These are phyloP conservation scores for Anas platyrhynchos DNA, from an alignment of 2,113 vertebrate genomes.

Conservation along the genomic window DNA sequence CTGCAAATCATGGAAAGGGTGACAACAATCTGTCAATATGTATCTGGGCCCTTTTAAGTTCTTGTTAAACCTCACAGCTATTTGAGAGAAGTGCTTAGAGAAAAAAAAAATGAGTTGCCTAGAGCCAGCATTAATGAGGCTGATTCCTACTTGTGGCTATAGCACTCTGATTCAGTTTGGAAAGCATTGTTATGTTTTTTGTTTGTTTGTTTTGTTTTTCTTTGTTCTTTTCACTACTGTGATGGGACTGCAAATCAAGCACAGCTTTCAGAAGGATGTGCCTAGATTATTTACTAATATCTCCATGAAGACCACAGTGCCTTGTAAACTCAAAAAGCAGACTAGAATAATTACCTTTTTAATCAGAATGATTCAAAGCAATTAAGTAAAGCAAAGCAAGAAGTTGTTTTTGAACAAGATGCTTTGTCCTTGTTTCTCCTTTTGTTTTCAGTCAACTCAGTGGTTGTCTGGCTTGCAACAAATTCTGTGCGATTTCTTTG, in stretches of 20 bases:
- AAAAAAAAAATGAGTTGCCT: not conserved
- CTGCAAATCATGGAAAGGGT: not conserved
- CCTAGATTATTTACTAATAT: not conserved
- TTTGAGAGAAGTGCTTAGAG: not conserved
- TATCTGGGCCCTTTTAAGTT: not conserved
- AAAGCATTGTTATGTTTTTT: not conserved
- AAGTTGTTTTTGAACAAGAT: not conserved
- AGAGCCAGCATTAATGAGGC: not conserved
- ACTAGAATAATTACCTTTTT: not conserved
- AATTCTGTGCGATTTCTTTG: not conserved
- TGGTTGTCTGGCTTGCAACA: not conserved
- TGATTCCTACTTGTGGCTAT: not conserved
- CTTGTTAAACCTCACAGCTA: not conserved
- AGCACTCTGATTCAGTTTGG: not conserved
- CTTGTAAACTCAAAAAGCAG: not conserved
- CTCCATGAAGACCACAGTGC: not conserved
- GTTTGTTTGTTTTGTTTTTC: no score
- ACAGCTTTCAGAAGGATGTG: not conserved
- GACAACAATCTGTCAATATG: not conserved
- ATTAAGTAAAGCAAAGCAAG: not conserved
- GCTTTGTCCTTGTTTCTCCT: not conserved
- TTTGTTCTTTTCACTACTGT: not conserved
- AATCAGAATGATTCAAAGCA: conserved; percentile 2
- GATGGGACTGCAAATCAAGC: conserved; percentile 2
- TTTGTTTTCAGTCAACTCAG: not conserved